phyloP scores from a whole-genome alignment of 2,888 invertebrate species.

The Pseudanteris insignis region DNA sequence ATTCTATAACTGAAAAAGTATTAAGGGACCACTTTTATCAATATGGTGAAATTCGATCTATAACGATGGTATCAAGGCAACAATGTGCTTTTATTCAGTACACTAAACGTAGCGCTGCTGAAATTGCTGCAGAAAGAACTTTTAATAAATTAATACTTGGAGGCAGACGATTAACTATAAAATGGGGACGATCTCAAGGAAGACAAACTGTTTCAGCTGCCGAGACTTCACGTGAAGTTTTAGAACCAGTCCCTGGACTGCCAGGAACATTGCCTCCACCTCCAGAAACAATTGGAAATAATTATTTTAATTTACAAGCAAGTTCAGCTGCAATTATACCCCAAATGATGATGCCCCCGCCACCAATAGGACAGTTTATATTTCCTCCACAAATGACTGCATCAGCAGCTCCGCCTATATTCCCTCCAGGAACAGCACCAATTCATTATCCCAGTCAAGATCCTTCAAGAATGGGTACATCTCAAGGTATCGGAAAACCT shows the following conservation, averaged over 20 bases:
- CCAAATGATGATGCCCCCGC: slow-evolving; percentile 66
- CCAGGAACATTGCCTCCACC: slow-evolving; percentile 77
- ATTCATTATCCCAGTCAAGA: slow-evolving; percentile 98
- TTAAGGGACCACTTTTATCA: slow-evolving; percentile 97
- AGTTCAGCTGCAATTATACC: slow-evolving; percentile 59
- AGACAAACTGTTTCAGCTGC: slow-evolving; percentile 69
- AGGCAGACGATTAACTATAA: slow-evolving; percentile 91
- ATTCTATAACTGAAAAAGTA: slow-evolving; percentile 87
- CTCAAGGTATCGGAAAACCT: slow-evolving; percentile 64
- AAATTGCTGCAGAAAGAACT: slow-evolving; percentile 92
- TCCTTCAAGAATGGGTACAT: slow-evolving; percentile 87
- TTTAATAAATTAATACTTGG: slow-evolving; percentile 91
- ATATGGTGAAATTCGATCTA: slow-evolving; percentile 95
- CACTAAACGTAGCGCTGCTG: slow-evolving; percentile 88
- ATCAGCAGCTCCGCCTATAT: slow-evolving; percentile 65
- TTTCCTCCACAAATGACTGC: slow-evolving; percentile 65
- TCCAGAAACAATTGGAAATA: slow-evolving; percentile 72
- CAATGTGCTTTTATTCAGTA: slow-evolving; percentile 98
- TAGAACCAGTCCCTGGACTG: slow-evolving; percentile 82
- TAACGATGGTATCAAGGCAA: slow-evolving; percentile 91
- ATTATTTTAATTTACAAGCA: slow-evolving; percentile 74
- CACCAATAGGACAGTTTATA: slow-evolving; percentile 67
- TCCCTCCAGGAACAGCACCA: slow-evolving; percentile 70
- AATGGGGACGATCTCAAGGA: slow-evolving; percentile 98
- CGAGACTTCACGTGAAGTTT: slow-evolving; percentile 69